Evolutionary conservation across 1,140 invertebrate species (phyloP), one percentile per base, ranked within the genome.

Genomic region (Adoxophyes honmai): DNA sequence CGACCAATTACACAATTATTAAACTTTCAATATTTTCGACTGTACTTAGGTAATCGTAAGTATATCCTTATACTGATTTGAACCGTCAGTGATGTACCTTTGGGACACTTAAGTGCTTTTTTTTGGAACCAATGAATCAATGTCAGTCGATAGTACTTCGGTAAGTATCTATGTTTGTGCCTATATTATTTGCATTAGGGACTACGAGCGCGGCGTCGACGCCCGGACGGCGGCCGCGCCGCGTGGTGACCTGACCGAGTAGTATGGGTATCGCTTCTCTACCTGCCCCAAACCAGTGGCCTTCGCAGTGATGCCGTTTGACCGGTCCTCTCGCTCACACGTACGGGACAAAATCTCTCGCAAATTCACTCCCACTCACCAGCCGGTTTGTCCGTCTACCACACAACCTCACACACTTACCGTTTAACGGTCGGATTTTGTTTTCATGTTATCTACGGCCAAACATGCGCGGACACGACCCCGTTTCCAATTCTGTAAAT

Each of bases 281-380:
- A 73, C 73, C 70, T 75, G 74, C 54, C 35, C 57, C 48, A 42
- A 54, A 42, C 38, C 18, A 44, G 16, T 44, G 39, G 39, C 39
- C 39, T 44, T 44, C 39, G 39, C 73, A 72, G 70, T 78, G 82
- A 85, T 85, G 80, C 69, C 36, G 84, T 79, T 72, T 73, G 75
- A 87, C 84, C 80, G 80, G 84, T 87, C 81, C 73, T 78, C 73
- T 68, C 60, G 68, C 79, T 81, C 73, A 75, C 73, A 77, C 73
- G 70, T 63, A 70, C 65, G 64, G 66, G 64, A 63, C 66, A 69
- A 72, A 73, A 76, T 80, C 64, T 80, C 62, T 76, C 68, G 82
- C 82, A 76, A 84, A 86, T 83, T 81, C 77, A 75, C 79, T 78
- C 75, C 78, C 73, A 81, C 78, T 68, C 73, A 80, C 76, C 66